These are phyloP conservation scores for Egretta garzetta DNA, from an alignment of 2,113 vertebrate species.

Conservation along the genomic window DNA sequence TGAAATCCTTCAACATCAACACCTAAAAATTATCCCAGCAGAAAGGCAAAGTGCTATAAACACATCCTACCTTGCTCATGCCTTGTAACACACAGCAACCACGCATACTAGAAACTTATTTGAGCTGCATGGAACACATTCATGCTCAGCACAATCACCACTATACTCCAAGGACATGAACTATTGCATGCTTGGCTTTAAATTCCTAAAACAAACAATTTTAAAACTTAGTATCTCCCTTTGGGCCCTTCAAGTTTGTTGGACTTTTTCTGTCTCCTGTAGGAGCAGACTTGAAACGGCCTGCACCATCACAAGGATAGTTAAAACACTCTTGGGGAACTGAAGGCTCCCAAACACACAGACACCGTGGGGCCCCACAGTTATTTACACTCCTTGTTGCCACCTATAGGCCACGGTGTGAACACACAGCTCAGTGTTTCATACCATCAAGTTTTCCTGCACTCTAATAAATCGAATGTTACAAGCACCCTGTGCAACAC, in stretches of 20 bases:
- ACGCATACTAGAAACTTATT: neutral
- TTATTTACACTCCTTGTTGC: neutral
- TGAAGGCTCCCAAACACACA: neutral
- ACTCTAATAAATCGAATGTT: neutral
- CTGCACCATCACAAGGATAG: neutral
- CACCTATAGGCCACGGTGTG: neutral
- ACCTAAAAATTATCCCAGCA: neutral
- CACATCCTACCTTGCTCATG: neutral
- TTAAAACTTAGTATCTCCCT: neutral
- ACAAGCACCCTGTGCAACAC: neutral
- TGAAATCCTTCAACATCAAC: neutral
- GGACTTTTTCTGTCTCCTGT: neutral
- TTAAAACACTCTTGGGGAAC: neutral
- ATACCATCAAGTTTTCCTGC: rapidly evolving
- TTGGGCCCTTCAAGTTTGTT: neutral
- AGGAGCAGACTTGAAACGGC: neutral
- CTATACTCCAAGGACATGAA: neutral
- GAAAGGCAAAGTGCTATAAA: neutral
- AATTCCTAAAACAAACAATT: neutral
- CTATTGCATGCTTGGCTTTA: neutral
- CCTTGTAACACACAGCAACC: neutral
- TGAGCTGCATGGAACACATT: neutral
- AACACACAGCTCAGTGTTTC: neutral
- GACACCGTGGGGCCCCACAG: neutral
- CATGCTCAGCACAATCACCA: neutral